These are phyloP conservation scores for Mesorhabditis belari DNA, from an alignment of 2,888 invertebrate genomes.

Conservation along the genomic window DNA sequence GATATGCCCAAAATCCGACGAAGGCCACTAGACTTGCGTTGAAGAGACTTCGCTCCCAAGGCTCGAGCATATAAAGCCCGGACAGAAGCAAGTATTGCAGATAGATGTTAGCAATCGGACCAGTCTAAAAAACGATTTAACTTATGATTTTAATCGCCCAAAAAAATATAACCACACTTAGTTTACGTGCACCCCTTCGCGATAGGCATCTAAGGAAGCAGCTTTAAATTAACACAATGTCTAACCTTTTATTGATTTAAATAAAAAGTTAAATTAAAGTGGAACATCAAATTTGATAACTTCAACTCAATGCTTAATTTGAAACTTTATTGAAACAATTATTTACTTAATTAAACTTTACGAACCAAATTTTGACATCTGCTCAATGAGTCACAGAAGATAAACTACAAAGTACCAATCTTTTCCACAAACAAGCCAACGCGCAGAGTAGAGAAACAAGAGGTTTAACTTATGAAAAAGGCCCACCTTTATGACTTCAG, in stretches of 20 bases:
- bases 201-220: too few relatives aligned
- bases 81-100: conserved; percentile 59
- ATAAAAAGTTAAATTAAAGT: too few relatives aligned
- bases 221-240: too few relatives aligned
- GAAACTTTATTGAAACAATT: too few relatives aligned
- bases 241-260: too few relatives aligned
- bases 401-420: neutral
- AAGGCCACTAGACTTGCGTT: conserved; percentile 40
- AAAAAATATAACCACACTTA: neutral
- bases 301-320: too few relatives aligned
- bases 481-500: neutral
- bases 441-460: too few relatives aligned
- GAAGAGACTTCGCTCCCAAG: conserved; percentile 58
- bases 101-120: conserved; percentile 50
- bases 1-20: neutral
- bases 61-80: conserved; percentile 61
- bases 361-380: neutral
- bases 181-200: too few relatives aligned
- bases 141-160: neutral
- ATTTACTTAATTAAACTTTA: too few relatives aligned
- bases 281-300: too few relatives aligned
- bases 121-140: conserved; percentile 17
- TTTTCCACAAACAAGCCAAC: too few relatives aligned
- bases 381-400: neutral
- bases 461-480: too few relatives aligned